A percentile compares a stretch with the other conserved stretches of the same genome.
These are phyloP conservation scores for Meloidogyne chitwoodi DNA, from an alignment of 1,140 invertebrate species.

Conservation along the genomic window DNA sequence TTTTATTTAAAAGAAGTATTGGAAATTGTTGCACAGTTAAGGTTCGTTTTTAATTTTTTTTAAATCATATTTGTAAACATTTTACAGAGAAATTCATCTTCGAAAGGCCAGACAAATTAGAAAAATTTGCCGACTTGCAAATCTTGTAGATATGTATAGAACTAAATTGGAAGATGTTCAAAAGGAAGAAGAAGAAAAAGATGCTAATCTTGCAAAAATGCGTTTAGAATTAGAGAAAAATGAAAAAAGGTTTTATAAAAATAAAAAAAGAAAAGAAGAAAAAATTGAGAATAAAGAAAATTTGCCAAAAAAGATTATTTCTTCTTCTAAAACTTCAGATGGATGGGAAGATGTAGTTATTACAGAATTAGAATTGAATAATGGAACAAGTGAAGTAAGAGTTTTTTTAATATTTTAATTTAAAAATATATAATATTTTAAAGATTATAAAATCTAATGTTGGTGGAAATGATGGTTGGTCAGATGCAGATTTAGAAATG, in stretches of 20 bases:
- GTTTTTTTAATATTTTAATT: not conserved
- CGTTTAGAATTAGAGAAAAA: not conserved
- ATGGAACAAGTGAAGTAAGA: not conserved
- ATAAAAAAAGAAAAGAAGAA: conserved; percentile 6
- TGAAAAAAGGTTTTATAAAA: not conserved
- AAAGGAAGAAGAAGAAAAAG: conserved; percentile 31
- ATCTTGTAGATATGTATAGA: conserved; percentile 45
- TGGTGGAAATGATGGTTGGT: conserved; percentile 15
- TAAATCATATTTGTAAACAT: not conserved
- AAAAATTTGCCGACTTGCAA: conserved; percentile 42
- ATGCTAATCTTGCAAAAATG: conserved; percentile 1
- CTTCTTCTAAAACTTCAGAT: not conserved
- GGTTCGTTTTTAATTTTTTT: conserved; percentile 23
- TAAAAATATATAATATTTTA: not conserved
- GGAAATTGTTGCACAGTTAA: conserved; percentile 43
- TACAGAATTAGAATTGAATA: not conserved
- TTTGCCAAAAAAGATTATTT: not conserved
- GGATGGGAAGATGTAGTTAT: not conserved
- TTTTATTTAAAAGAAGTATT: conserved; percentile 48
- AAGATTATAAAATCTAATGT: not conserved
- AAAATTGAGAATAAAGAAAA: not conserved
- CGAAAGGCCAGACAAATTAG: conserved; percentile 38
- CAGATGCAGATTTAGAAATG: conserved; percentile 4
- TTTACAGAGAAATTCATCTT: conserved; percentile 36
- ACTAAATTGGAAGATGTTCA: conserved; percentile 6